phyloP scores from a whole-genome alignment of 1,140 invertebrate species.

The Heliothis subflexa region DNA sequence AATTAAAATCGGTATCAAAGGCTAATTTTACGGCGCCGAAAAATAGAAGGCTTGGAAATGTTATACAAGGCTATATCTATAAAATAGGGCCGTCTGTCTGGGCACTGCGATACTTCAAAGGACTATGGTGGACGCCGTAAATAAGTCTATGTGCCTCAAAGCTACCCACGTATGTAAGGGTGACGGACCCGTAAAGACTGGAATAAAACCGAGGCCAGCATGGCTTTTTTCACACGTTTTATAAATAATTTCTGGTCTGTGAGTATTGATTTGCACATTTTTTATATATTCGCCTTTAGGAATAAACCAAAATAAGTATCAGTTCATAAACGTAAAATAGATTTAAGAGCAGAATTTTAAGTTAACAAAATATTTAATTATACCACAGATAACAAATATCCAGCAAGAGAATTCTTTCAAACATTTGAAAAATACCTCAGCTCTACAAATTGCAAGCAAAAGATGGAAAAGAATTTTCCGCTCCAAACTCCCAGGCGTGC shows the following conservation, averaged over 20 bases:
- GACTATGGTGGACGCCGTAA: slow-evolving; percentile 29
- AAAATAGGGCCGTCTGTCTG: slow-evolving; percentile 9
- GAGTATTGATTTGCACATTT: not conserved
- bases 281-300: not conserved
- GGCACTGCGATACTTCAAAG: slow-evolving; percentile 30
- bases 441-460: not conserved
- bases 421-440: slow-evolving; percentile 11
- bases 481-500: slow-evolving; percentile 4
- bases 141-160: slow-evolving; percentile 34
- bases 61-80: not conserved
- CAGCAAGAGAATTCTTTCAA: not conserved
- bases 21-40: slow-evolving; percentile 33
- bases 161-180: slow-evolving; percentile 16
- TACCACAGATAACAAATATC: not conserved
- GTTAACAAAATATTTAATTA: not conserved
- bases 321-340: too few species aligned
- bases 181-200: not conserved
- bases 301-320: too few species aligned
- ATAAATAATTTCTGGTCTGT: not conserved
- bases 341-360: too few species aligned
- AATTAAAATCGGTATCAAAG: slow-evolving; percentile 12
- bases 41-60: slow-evolving; percentile 23
- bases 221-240: not conserved
- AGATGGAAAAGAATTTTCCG: slow-evolving; percentile 23
- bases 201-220: slow-evolving; percentile 2